Percentiles rank a stretch among this genome's conserved stretches.
These are phyloP conservation scores for Seriola aureovittata DNA, from an alignment of 2,113 vertebrate genomes.

Conservation along the genomic window DNA sequence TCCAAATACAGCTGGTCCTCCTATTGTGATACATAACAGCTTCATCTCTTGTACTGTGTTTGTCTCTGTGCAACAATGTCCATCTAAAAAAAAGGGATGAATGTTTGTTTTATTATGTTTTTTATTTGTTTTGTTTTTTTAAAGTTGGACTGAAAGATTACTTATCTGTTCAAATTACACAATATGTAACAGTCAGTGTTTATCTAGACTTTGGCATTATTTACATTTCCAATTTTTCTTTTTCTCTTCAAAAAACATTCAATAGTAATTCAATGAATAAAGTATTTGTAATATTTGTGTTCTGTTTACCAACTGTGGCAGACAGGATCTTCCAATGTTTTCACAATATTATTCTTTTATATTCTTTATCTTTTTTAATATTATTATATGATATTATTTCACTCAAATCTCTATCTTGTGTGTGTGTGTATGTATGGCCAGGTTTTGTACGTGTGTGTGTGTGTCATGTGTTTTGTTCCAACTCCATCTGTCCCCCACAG, in stretches of 20 bases:
- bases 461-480: slow-evolving; percentile 40
- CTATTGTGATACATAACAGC: slow-evolving; percentile 50
- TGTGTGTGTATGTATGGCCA: slow-evolving; percentile 6
- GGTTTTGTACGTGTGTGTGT: slow-evolving; percentile 21
- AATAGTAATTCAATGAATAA: background rate
- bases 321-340: background rate
- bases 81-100: background rate
- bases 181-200: background rate
- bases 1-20: slow-evolving; percentile 40
- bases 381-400: background rate
- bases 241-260: background rate
- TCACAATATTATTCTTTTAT: background rate
- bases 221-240: background rate
- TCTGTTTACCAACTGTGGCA: background rate
- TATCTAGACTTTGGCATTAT: background rate
- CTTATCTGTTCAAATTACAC: background rate
- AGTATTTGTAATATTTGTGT: background rate
- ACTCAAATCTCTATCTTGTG: background rate
- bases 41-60: slow-evolving; percentile 40
- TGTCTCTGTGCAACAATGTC: slow-evolving; percentile 1
- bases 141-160: background rate
- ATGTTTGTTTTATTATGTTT: background rate
- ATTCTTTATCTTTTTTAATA: no score
- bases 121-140: background rate
- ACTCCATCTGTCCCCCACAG: slow-evolving; percentile 46